These are phyloP conservation scores for Pseudoips prasinana DNA, from an alignment of 2,888 invertebrate species.

Conservation along the genomic window DNA sequence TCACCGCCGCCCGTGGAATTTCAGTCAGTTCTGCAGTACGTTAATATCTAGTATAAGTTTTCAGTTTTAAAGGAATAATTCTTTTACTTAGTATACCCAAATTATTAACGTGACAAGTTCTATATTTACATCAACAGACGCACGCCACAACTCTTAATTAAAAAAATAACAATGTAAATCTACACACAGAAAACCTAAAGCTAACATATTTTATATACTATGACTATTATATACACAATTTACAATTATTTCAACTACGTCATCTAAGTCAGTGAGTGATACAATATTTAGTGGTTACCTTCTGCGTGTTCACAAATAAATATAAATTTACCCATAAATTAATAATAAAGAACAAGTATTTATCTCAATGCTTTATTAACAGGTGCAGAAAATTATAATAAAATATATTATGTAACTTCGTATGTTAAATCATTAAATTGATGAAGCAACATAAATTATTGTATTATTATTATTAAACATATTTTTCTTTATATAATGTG, in stretches of 20 bases:
- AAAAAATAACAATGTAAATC: slow-evolving; percentile 54
- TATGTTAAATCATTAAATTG: slow-evolving; percentile 45
- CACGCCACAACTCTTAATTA: slow-evolving; percentile 42
- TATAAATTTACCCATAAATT: slow-evolving; percentile 22
- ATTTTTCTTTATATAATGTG: too few relatives aligned
- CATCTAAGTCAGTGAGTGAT: slow-evolving; percentile 31
- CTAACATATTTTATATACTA: slow-evolving; percentile 58
- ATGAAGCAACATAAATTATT: slow-evolving; percentile 21
- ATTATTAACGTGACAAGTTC: too few relatives aligned
- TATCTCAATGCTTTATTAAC: slow-evolving; percentile 59
- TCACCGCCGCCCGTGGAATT: too few relatives aligned
- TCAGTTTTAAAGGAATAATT: too few relatives aligned
- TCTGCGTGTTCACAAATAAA: slow-evolving; percentile 14
- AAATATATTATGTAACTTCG: slow-evolving; percentile 51
- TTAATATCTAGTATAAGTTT: too few relatives aligned
- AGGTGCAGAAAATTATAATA: slow-evolving; percentile 57
- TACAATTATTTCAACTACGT: slow-evolving; percentile 57
- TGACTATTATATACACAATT: slow-evolving; percentile 74
- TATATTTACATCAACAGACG: slow-evolving; percentile 45
- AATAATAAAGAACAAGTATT: slow-evolving; percentile 30
- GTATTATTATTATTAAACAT: too few relatives aligned
- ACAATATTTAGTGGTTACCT: slow-evolving; percentile 11
- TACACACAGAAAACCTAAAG: slow-evolving; percentile 59
- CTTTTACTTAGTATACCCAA: too few relatives aligned
- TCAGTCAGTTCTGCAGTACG: too few relatives aligned